Percentiles rank a stretch among this genome's conserved stretches.
Evolutionary conservation across 2,113 vertebrate genomes (phyloP).

Genomic region (Taurulus bubalis): DNA sequence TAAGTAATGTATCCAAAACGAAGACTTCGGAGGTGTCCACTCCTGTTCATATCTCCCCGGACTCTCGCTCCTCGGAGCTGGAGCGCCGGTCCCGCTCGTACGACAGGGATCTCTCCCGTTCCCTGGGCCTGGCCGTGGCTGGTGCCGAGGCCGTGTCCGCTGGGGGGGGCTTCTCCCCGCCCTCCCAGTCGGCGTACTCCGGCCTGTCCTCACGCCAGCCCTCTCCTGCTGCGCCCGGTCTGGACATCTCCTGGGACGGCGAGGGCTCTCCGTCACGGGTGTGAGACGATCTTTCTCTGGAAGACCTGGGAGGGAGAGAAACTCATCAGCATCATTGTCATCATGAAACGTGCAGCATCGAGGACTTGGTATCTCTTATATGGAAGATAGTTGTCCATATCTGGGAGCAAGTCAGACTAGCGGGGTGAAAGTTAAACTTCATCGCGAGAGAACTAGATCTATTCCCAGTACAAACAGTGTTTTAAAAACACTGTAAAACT

Average conservation of each 20-base stretch:
- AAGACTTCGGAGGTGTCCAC: slow-evolving; percentile 29
- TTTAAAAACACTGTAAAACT: neutral
- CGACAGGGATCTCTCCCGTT: slow-evolving; percentile 80
- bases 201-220: slow-evolving; percentile 56
- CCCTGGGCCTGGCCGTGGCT: slow-evolving; percentile 66
- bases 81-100: slow-evolving; percentile 81
- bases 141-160: slow-evolving; percentile 73
- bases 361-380: neutral
- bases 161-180: slow-evolving; percentile 69
- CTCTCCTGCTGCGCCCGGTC: slow-evolving; percentile 58
- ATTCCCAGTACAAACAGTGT: neutral
- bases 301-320: slow-evolving; percentile 45
- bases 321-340: neutral
- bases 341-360: neutral
- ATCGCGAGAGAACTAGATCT: neutral
- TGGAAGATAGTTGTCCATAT: neutral
- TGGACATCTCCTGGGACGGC: slow-evolving; percentile 68
- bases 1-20: slow-evolving; percentile 62
- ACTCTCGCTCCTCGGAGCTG: slow-evolving; percentile 85
- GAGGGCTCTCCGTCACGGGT: slow-evolving; percentile 74
- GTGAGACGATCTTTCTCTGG: slow-evolving; percentile 78
- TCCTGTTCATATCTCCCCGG: slow-evolving; percentile 81
- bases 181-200: slow-evolving; percentile 61
- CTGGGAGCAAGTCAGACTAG: neutral
- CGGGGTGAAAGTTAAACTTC: neutral